A percentile compares a stretch with the other conserved stretches of the same genome.
These are phyloP conservation scores for Poecile montanus DNA, from an alignment of 2,797 vertebrate species.

Conservation along the genomic window DNA sequence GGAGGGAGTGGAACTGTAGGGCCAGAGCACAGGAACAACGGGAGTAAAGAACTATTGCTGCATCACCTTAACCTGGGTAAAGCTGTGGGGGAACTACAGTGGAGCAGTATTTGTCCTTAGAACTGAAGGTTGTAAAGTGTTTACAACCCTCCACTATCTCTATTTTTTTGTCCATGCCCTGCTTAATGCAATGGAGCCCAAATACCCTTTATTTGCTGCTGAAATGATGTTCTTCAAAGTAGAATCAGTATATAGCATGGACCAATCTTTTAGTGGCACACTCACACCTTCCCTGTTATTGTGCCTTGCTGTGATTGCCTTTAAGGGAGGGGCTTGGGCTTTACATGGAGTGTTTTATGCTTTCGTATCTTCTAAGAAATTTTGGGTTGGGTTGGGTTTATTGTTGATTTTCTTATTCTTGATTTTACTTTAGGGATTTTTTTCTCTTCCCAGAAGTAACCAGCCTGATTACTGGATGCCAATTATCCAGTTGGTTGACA, in stretches of 20 bases:
- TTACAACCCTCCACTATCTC: not conserved
- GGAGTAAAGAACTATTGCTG: not conserved
- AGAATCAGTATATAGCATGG: not conserved
- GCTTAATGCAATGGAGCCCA: not conserved
- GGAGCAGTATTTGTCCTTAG: not conserved
- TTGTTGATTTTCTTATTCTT: not conserved
- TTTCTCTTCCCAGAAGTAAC: not conserved
- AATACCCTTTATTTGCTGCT: not conserved
- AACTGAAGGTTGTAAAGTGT: not conserved
- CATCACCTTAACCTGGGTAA: not conserved
- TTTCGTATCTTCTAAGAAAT: not conserved
- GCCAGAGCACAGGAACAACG: not conserved
- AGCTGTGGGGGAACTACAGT: not conserved
- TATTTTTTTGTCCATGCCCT: not conserved
- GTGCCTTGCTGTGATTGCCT: not conserved
- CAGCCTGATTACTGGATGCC: not conserved
- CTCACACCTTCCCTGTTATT: not conserved
- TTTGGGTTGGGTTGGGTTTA: not conserved
- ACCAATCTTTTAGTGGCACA: not conserved
- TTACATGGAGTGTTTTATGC: not conserved
- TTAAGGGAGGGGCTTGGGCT: not conserved
- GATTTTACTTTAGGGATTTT: not conserved
- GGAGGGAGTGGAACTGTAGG: not conserved
- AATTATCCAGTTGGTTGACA: not conserved
- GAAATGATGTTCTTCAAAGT: not conserved